Evolutionary conservation across 2,888 invertebrate species (phyloP), one percentile per base, ranked within the genome.

Genomic region (Melikaiella ostensackeni): DNA sequence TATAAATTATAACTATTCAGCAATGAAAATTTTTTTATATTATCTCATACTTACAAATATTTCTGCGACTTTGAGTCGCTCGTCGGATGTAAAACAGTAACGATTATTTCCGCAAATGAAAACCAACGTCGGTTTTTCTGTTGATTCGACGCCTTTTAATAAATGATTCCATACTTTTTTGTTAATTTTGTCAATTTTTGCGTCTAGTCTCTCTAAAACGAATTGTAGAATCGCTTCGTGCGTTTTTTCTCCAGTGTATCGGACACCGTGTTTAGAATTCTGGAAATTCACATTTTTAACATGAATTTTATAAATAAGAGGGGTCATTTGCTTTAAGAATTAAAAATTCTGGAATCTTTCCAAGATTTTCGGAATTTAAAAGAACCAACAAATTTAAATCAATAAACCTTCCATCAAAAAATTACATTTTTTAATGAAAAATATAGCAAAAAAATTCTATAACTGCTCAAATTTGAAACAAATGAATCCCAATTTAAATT

Each of bases 41-140:
- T 35, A 70, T 84, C n/a, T 91, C 91, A 74, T 76, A 91, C 93
- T 93, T 92, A 96, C 96, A 93, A 97, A 93, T 91, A 94, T 95
- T 74, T 95, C 95, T 70, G 96, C 94, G 50, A 97, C 92, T 91
- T 96, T 96, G 5, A 86, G 75, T 62, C 84, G 84, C 64, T 89
- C 89, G 74, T 87, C 84, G 6, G 77, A 38, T 11, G 84, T 80
- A 21, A 86, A 88, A 81, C 89, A 90, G 66, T 88, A 76, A 21
- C 85, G 84, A 59, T 83, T 77, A 75, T 61, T 75, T 9, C 86
- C 86, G 75, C 89, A 89, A 30, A 84, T 80, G 75, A 90, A 89
- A 59, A 90, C 80, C 50, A 90, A 70, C 24, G 81, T 82, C n/a
- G 89, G 84, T 62, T 84, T 85, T 27, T 85, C 83, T 11, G 46